phyloP scores from a whole-genome alignment of 2,113 vertebrate species.

The Microcebus ravelobensis region DNA sequence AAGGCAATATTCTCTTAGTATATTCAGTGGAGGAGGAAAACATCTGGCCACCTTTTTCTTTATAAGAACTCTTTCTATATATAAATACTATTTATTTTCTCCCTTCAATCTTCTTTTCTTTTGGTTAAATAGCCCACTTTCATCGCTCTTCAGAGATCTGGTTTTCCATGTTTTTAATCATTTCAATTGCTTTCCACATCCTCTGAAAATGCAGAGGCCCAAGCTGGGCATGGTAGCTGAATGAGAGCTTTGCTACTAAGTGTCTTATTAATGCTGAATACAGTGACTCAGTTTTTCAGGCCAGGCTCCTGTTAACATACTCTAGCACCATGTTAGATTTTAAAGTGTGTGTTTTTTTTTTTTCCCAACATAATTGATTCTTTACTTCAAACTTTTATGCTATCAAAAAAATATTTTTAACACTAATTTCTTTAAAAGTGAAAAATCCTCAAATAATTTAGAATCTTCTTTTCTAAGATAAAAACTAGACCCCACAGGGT shows the following conservation, averaged over 20 bases:
- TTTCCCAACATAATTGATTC: neutral
- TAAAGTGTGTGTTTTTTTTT: neutral
- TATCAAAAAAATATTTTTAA: slow-evolving; percentile 10
- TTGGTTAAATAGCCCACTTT: slow-evolving; percentile 65
- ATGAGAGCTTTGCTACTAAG: slow-evolving; percentile 13
- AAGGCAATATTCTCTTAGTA: slow-evolving; percentile 37
- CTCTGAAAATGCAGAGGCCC: slow-evolving; percentile 55
- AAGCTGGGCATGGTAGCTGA: neutral
- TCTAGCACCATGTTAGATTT: neutral
- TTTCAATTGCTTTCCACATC: slow-evolving; percentile 69
- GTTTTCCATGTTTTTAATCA: slow-evolving; percentile 74
- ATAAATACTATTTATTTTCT: slow-evolving; percentile 64
- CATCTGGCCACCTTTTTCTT: slow-evolving; percentile 33
- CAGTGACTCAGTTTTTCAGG: neutral
- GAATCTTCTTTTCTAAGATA: neutral
- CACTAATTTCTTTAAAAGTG: slow-evolving; percentile 42
- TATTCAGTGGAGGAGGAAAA: slow-evolving; percentile 33
- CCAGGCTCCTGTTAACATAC: neutral
- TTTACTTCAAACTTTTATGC: neutral
- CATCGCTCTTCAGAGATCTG: slow-evolving; percentile 55
- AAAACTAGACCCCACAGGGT: neutral
- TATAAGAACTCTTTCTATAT: slow-evolving; percentile 46
- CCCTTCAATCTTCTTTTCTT: slow-evolving; percentile 65
- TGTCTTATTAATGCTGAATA: slow-evolving; percentile 20
- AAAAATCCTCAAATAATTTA: slow-evolving; percentile 35